phyloP scores from a whole-genome alignment of 2,888 invertebrate species.

The Nycteola revayana region DNA sequence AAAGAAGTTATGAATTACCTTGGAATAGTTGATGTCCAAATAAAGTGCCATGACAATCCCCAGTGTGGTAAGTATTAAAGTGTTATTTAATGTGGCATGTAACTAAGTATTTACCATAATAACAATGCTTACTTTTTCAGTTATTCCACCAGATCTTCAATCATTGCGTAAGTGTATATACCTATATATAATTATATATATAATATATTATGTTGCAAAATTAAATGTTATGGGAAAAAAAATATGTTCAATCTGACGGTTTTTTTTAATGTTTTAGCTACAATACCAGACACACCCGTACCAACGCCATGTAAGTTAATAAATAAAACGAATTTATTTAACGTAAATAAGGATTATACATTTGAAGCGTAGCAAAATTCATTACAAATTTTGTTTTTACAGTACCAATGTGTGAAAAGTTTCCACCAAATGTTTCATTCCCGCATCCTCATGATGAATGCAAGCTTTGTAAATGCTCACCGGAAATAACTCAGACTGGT shows the following conservation, averaged over 20 bases:
- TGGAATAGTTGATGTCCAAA: slow-evolving; percentile 44
- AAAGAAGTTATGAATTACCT: slow-evolving; percentile 25
- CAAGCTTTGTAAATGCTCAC: slow-evolving; percentile 49
- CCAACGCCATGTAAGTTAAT: slow-evolving; percentile 35
- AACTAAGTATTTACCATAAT: too few relatives aligned
- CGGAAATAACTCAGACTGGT: slow-evolving; percentile 20
- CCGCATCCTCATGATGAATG: slow-evolving; percentile 55
- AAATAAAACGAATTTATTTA: too few relatives aligned
- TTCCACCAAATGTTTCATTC: slow-evolving; percentile 50
- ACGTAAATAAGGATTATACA: too few relatives aligned
- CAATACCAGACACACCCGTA: slow-evolving; percentile 26
- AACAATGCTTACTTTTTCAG: too few relatives aligned
- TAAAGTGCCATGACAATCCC: slow-evolving; percentile 52
- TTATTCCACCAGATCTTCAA: too few relatives aligned
- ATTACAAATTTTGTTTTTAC: slow-evolving; percentile 12
- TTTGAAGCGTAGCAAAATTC: too few relatives aligned
- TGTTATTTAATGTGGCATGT: too few relatives aligned
- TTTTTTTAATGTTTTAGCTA: slow-evolving; percentile 29
- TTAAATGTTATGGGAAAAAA: too few relatives aligned
- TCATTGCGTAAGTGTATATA: too few relatives aligned
- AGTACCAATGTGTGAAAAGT: slow-evolving; percentile 52
- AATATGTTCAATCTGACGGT: too few relatives aligned
- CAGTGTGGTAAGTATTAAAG: slow-evolving; percentile 55
- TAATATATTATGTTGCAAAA: too few relatives aligned
- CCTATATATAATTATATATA: too few relatives aligned